Base-by-base conservation (phyloP, 2,113 vertebrate genomes). In the Pan paniscus region DNA sequence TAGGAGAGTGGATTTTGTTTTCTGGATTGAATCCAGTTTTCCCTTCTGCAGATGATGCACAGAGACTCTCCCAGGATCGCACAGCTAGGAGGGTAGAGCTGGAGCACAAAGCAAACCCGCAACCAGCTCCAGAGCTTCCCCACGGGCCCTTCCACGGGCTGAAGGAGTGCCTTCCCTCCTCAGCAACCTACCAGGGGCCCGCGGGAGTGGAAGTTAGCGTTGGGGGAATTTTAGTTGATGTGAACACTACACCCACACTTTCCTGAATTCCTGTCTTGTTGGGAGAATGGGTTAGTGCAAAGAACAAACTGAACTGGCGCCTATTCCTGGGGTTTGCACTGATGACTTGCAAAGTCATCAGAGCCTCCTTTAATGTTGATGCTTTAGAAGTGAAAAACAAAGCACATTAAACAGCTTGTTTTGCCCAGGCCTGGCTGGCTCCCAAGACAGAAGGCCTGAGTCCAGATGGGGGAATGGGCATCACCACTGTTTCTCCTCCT, bases 321-420 rank as follows among this genome's bases (percentile, higher is more conserved):
- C 73, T 10, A 5, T 7, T 55, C 72, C 87, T n/a, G 43, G 48
- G 79, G 25, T 67, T 55, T 8, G 0, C 4, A 1, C 0, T 11
- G 78, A 35, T 57, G 48, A 89, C 81, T 25, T 90, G 97, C 92
- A 70, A 23, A 94, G 89, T 97, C 95, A 91, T 52, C 2, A 9
- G 72, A n/a, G 68, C 35, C 55, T 91, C 92, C 57, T 75, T 86
- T 40, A 9, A 43, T 23, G 73, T 27, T 22, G 73, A 64, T 55
- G 78, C 94, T 92, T 93, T 8, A 52, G 46, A 72, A 78, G 79
- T 6, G 22, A 30, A 85, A 96, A 88, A 86, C 85, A 89, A 90
- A 76, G 84, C 72, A 18, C 86, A 35, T 81, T 83, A 32, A 91
- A 73, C 50, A 55, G 87, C 52, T 46, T 78, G 52, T 48, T 50